Base-by-base conservation (phyloP, 2,888 invertebrate genomes). In the Pegoplata infirma region DNA sequence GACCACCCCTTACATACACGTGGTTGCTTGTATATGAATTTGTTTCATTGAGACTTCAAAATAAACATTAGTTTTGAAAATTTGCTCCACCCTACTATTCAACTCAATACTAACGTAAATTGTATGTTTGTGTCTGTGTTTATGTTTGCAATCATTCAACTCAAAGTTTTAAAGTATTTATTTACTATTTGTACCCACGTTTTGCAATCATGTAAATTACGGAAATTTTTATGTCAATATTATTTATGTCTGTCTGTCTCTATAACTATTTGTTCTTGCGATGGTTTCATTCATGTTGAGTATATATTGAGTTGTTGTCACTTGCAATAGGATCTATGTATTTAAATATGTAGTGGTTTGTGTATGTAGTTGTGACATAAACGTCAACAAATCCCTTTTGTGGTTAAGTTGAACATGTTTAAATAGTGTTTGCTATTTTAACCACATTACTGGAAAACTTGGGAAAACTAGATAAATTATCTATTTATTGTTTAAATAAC, bases 371-470 rank as follows among this genome's bases (percentile, higher is more conserved):
- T 55, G 55, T 6, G 7, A 5, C 4, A 14, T 7, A 28, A 55
- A 28, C 16, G 32, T 32, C 23, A 23, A 59, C 19, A 19, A 25
- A 46, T 59, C 58, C 58, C 21, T 58, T 17, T 44, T 44, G 44
- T 10, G 12, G 25, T n/a, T 5, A n/a, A 25, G 51, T 21, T 3
- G 6, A 25, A 25, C 25, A 5, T 25, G 25, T 6, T 25, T n/a
- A n/a, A n/a, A n/a, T n/a, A n/a, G n/a, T n/a, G n/a, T n/a, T n/a
- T n/a, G n/a, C n/a, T n/a, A n/a, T n/a, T n/a, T n/a, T n/a, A n/a
- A n/a, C n/a, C n/a, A n/a, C n/a, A n/a, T n/a, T n/a, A n/a, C n/a
- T n/a, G n/a, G n/a, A n/a, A n/a, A n/a, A n/a, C n/a, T n/a, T n/a
- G n/a, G n/a, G n/a, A n/a, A n/a, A n/a, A n/a, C n/a, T n/a, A n/a